Evolutionary conservation across 92 coral and sea anemone species (phyloP), one percentile per base, ranked within the genome.

Genomic region (Heteractis magnifica): DNA sequence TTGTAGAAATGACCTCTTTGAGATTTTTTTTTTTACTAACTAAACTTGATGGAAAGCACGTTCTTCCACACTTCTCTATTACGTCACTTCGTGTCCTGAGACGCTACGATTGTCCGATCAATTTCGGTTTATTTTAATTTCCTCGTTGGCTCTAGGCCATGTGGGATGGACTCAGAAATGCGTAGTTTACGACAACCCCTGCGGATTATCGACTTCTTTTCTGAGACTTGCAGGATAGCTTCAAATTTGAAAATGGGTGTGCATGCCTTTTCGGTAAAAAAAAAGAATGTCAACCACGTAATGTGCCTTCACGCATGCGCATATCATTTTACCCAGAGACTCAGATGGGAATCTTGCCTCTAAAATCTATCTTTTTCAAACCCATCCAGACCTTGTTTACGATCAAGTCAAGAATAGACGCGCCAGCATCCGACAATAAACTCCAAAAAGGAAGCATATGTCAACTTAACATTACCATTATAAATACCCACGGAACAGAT

Each of bases 301-400:
- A 7, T n/a, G 41, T 65, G 4, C 34, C 4, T 6, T 16, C 20
- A 65, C 72, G 72, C 72, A 65, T 68, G 73, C 73, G 73, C 14
- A 21, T 44, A 26, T 68, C 73, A 16, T 19, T 11, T 13, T 13
- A 13, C 65, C 6, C 0, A 16, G 16, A 4, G 13, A 3, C 16
- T 14, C 5, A 56, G 62, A 12, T 12, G 4, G 70, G 73, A 68
- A 20, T 68, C 48, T 20, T 64, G 10, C 23, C 26, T 26, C 49
- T 68, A 65, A 58, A 65, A 49, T 62, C 23, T 21, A n/a, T 74
- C 78, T 74, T 49, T 72, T 34, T 74, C 19, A 49, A 60, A 53
- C 55, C 75, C n/a, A 26, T 3, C 0, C 90, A 93, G 98, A 93
- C 98, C 11, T 86, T 93, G 12, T 93, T 85, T 79, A 91, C 98